Base-by-base conservation (phyloP, 2,797 vertebrate genomes). In the Rhodeus uyekii region DNA sequence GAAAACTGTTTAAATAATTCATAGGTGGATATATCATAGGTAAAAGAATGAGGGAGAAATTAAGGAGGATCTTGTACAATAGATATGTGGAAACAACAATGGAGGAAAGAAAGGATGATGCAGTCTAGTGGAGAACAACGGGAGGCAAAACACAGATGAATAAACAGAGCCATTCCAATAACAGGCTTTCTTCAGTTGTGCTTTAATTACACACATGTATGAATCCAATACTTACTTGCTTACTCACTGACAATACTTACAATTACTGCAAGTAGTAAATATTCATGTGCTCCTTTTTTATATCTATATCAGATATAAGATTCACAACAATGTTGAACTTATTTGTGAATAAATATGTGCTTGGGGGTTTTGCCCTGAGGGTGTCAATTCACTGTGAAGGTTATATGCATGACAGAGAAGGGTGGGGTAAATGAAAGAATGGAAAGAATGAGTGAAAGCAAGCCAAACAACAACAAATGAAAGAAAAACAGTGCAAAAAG, bases 371-470 rank as follows among this genome's bases (percentile, higher is more conserved):
- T 67, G 14, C 38, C 81, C 50, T 14, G 14, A 36, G 39, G 64
- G 64, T 50, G 63, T 18, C 22, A 60, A 46, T 69, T 82, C 12
- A 39, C 48, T 22, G 27, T 76, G 39, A 76, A 64, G 64, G 50
- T 82, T 48, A 68, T 7, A 68, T 22, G 0, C 48, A 83, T 83
- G 76, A 78, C 42, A 83, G 42, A 78, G 9, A 55, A 64, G 65
- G 76, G 76, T 50, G 60, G 67, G 48, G 65, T 72, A 78, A 22
- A 77, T 58, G 13, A 72, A 71, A 44, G 58, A 77, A 44, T 22
- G 55, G 69, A 81, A 74, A 58, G 74, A 83, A 71, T 60, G 63
- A 71, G 32, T 69, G 64, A 77, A 83, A 71, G 38, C 71, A 67
- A 67, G 36, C 46, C 34, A 42, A 53, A 60, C 19, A 65, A 44